These are phyloP conservation scores for Scaptomyza flava DNA, from an alignment of 2,888 invertebrate species.

Conservation along the genomic window DNA sequence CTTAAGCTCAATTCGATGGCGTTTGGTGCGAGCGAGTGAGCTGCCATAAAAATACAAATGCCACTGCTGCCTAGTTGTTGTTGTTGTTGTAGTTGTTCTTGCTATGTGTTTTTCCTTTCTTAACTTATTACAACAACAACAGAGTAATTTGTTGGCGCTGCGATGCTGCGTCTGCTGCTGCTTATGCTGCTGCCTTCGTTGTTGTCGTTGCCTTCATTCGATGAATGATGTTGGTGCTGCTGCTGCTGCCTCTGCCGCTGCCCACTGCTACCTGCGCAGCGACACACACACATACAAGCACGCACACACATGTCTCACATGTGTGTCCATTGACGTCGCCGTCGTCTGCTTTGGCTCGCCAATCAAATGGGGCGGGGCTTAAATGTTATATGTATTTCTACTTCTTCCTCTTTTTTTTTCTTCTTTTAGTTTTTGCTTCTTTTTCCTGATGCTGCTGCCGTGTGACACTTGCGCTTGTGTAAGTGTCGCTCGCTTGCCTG, in stretches of 20 bases:
- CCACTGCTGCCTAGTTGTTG: constrained; percentile 42
- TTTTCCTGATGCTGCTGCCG: constrained; percentile 47
- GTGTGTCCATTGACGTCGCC: constrained; percentile 75
- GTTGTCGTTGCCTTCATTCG: constrained; percentile 65
- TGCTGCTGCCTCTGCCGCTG: constrained; percentile 52
- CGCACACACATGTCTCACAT: constrained; percentile 56
- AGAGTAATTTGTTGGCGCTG: constrained; percentile 52
- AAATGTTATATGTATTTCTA: constrained; percentile 59
- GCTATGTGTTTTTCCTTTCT: constrained; percentile 51
- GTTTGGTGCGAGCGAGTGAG: constrained; percentile 73
- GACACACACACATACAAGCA: constrained; percentile 18
- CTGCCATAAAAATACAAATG: constrained; percentile 59
- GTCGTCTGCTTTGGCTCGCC: constrained; percentile 76
- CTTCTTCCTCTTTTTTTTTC: constrained; percentile 48
- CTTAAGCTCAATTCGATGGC: constrained; percentile 75
- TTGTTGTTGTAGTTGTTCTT: constrained; percentile 38
- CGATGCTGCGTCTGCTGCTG: constrained; percentile 59
- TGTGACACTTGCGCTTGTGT: constrained; percentile 70
- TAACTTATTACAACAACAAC: constrained; percentile 67
- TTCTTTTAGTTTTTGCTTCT: constrained; percentile 53
- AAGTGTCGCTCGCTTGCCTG: constrained; percentile 40
- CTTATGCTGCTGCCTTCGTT: constrained; percentile 30
- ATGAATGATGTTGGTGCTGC: constrained; percentile 73
- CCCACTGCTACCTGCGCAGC: constrained; percentile 72
- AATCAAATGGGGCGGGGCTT: constrained; percentile 84